phyloP scores from a whole-genome alignment of 2,888 invertebrate species.

The Blera fallax region DNA sequence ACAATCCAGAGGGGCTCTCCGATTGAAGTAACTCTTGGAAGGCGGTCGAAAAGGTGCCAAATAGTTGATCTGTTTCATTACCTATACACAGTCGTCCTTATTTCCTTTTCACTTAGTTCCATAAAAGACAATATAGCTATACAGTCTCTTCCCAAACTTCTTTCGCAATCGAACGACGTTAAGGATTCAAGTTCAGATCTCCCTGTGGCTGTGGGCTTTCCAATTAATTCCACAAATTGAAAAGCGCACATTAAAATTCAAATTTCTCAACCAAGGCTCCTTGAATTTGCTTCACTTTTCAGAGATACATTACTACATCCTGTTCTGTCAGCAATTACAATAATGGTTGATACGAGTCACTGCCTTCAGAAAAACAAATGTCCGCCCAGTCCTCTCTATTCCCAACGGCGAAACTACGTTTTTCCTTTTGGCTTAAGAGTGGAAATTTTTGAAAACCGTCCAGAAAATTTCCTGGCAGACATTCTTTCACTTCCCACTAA shows the following conservation, averaged over 20 bases:
- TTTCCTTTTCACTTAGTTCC: no score
- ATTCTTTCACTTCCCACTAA: background rate
- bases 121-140: no score
- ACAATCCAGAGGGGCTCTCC: no score
- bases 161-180: no score
- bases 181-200: no score
- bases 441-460: conserved; percentile 11
- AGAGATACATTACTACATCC: background rate
- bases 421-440: background rate
- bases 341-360: conserved; percentile 15
- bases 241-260: background rate
- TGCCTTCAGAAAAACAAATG: conserved; percentile 9
- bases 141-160: no score
- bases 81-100: no score
- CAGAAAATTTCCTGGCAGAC: conserved; percentile 17
- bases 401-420: background rate
- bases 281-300: background rate
- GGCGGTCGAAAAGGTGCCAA: no score
- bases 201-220: no score
- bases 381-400: background rate
- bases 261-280: background rate
- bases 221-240: background rate
- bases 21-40: no score
- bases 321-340: conserved; percentile 11
- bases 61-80: no score